Conservation (phyloP, 2,797 vertebrate species). For the Coccyzus lansbergi region DNA sequence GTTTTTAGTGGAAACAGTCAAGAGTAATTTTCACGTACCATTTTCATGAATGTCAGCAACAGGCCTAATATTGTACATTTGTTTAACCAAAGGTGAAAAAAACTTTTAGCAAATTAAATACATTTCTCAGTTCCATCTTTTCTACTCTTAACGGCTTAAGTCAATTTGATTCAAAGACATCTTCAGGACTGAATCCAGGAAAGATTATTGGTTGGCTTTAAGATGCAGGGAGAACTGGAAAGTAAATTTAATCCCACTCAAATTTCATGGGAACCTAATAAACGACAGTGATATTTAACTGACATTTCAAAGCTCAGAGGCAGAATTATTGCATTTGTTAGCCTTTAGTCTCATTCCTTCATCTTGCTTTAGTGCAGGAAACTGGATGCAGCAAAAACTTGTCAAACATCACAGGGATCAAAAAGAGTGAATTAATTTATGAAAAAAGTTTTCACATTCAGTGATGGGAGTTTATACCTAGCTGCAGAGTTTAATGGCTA, state of each 20-base stretch:
- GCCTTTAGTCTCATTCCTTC: background rate
- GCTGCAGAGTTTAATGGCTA: background rate
- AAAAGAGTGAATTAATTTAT: background rate
- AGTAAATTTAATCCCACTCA: constrained; percentile 38
- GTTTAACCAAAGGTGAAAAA: constrained; percentile 4
- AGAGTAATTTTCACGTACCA: background rate
- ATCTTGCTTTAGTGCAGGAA: background rate
- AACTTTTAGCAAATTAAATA: background rate
- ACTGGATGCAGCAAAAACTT: background rate
- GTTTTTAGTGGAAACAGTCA: background rate
- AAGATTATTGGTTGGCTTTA: background rate
- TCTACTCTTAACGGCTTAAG: background rate
- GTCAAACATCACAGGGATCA: background rate
- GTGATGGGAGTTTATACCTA: background rate
- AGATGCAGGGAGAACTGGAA: background rate
- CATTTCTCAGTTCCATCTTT: background rate
- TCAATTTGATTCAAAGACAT: background rate
- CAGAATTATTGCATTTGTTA: constrained; percentile 19
- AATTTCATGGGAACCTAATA: constrained; percentile 26
- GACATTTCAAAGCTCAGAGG: constrained; percentile 43
- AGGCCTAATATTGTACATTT: background rate
- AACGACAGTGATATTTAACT: constrained; percentile 45
- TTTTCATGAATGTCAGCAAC: background rate
- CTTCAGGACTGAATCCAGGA: background rate
- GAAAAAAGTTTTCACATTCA: background rate